Evolutionary conservation across 2,797 vertebrate genomes (phyloP), one percentile per base, ranked within the genome.

Genomic region (Fringilla coelebs): DNA sequence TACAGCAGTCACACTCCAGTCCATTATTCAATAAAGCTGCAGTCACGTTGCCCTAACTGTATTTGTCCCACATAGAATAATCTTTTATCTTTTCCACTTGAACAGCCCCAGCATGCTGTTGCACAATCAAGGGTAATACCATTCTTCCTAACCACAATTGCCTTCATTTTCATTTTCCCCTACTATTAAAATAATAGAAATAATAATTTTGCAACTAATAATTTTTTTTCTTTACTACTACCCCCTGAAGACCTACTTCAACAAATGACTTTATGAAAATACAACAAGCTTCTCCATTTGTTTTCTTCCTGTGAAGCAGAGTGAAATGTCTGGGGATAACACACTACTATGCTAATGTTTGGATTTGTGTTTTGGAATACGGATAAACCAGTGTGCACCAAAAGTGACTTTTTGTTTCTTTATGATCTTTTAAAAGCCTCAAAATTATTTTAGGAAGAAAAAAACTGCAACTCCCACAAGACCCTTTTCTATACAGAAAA

Each of bases 11-110:
- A 63, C 49, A 79, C 34, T 95, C 28, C 73, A 84, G 43, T 6
- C 58, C 34, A 84, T 94, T 96, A 93, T 90, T 93, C 86, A 96
- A 76, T 43, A 80, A 65, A 88, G 41, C 52, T 94, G 36, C 81
- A 91, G 91, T 95, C 91, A 87, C 25, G 0, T 60, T 91, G 63
- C 36, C 72, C 55, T 76, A 85, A 94, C n/a, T 61, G 46, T 52
- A 96, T 93, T 95, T 96, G n/a, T 89, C 52, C 67, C 38, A 60
- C 79, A 62, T 1, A 55, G 21, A 95, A 68, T 83, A 71, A 91
- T 85, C 51, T 54, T 82, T 95, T 89, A 51, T 83, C 45, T 93
- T 96, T 86, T 61, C 36, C 62, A 65, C 38, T 70, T 84, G 54
- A 96, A 77, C 49, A 89, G 38, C 55, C n/a, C 26, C 51, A 31